Conservation (phyloP, 2,113 vertebrate species). For the Tor tambroides region DNA sequence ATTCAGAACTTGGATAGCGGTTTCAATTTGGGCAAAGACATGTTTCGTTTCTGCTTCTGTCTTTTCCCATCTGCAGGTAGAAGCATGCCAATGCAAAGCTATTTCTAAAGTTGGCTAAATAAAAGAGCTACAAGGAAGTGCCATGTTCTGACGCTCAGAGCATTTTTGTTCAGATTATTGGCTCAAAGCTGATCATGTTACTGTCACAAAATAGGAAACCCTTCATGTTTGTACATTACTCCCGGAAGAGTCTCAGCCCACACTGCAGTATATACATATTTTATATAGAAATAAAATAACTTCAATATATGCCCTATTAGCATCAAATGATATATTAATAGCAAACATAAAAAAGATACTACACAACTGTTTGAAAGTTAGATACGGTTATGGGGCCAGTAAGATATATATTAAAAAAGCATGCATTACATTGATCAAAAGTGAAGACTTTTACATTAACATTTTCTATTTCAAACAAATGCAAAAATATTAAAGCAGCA, state of each 20-base stretch:
- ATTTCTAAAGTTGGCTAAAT: slow-evolving; percentile 30
- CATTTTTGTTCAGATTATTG: background rate
- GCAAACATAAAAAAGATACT: background rate
- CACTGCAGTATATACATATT: background rate
- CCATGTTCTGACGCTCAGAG: background rate
- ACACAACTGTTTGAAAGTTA: no score
- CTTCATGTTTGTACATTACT: slow-evolving; percentile 1
- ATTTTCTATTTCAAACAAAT: no score
- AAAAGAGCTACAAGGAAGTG: background rate
- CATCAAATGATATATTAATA: background rate
- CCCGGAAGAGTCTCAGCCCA: background rate
- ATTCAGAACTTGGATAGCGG: slow-evolving; percentile 35
- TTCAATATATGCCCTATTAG: background rate
- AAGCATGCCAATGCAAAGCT: slow-evolving; percentile 26
- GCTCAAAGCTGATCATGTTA: slow-evolving; percentile 11
- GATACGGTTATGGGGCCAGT: no score
- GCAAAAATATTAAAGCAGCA: no score
- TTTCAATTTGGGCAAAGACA: slow-evolving; percentile 34
- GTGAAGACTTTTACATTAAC: no score
- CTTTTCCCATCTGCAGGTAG: slow-evolving; percentile 24
- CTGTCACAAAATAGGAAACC: slow-evolving; percentile 17
- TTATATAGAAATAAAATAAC: background rate
- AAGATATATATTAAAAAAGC: no score
- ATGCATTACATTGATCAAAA: no score
- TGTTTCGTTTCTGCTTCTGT: slow-evolving; percentile 1